Conservation (phyloP, 2,888 invertebrate genomes). For the Caradrina kadenii region DNA sequence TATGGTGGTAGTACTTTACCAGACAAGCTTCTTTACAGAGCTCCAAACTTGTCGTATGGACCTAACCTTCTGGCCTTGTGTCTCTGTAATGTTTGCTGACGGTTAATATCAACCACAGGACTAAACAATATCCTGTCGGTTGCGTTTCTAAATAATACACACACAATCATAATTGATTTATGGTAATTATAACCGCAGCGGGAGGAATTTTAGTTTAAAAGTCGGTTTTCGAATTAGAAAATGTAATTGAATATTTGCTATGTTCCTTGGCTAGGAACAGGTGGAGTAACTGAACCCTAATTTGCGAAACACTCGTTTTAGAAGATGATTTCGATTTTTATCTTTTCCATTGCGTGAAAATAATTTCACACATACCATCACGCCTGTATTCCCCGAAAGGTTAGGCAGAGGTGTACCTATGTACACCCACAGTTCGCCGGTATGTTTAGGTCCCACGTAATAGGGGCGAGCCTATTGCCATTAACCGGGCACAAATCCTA, state of each 20-base stretch:
- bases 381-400: too few species aligned
- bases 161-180: slow-evolving; percentile 56
- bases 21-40: too few species aligned
- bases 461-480: too few species aligned
- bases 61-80: slow-evolving; percentile 1
- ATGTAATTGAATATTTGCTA: neutral
- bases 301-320: too few species aligned
- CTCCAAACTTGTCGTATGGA: neutral
- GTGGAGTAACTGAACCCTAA: neutral
- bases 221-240: slow-evolving; percentile 12
- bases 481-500: too few species aligned
- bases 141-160: slow-evolving; percentile 45
- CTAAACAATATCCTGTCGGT: slow-evolving; percentile 54
- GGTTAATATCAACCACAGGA: slow-evolving; percentile 23
- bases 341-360: too few species aligned
- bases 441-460: too few species aligned
- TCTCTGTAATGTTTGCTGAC: slow-evolving; percentile 23
- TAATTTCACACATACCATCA: too few species aligned
- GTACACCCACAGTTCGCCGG: too few species aligned
- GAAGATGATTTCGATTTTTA: too few species aligned
- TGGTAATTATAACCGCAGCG: slow-evolving; percentile 25
- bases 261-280: neutral
- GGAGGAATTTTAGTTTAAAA: slow-evolving; percentile 8
- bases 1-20: too few species aligned
- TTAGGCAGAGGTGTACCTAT: too few species aligned